A percentile compares a stretch with the other conserved stretches of the same genome.
These are phyloP conservation scores for Mormyrops attenuatus DNA, from an alignment of 2,797 vertebrate genomes.

Conservation along the genomic window DNA sequence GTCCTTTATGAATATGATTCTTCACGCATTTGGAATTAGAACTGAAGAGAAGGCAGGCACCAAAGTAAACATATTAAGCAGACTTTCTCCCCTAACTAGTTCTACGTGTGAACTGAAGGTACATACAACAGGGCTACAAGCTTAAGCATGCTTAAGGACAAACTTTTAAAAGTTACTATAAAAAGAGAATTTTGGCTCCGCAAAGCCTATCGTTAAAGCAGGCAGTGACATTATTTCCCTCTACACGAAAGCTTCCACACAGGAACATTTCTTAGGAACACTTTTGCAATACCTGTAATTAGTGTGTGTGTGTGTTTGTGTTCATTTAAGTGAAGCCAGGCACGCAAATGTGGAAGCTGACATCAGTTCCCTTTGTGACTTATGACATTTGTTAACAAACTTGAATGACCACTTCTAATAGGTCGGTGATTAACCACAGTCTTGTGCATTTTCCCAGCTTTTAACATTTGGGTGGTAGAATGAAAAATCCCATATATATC, in stretches of 20 bases:
- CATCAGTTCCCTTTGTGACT: not conserved
- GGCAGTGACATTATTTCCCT: not conserved
- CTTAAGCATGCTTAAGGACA: not conserved
- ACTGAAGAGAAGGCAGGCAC: not conserved
- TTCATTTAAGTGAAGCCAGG: not conserved
- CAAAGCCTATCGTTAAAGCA: not conserved
- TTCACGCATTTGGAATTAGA: not conserved
- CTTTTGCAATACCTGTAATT: conserved; percentile 24
- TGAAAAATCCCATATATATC: not conserved
- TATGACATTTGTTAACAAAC: not conserved
- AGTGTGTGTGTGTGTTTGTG: conserved; percentile 7
- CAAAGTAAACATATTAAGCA: not conserved
- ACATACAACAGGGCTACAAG: not conserved
- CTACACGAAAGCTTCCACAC: not conserved
- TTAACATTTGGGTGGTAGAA: not conserved
- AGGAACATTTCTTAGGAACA: not conserved
- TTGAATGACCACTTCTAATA: conserved; percentile 16
- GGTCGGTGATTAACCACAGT: conserved; percentile 16
- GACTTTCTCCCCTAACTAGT: not conserved
- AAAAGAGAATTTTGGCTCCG: not conserved
- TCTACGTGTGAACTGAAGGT: not conserved
- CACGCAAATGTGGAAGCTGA: not conserved
- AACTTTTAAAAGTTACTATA: conserved; percentile 3
- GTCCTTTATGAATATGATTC: not conserved
- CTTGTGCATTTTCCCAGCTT: not conserved